Percentiles rank a stretch among this genome's conserved stretches.
These are phyloP conservation scores for Aquatica leii DNA, from an alignment of 2,888 invertebrate genomes.

Conservation along the genomic window DNA sequence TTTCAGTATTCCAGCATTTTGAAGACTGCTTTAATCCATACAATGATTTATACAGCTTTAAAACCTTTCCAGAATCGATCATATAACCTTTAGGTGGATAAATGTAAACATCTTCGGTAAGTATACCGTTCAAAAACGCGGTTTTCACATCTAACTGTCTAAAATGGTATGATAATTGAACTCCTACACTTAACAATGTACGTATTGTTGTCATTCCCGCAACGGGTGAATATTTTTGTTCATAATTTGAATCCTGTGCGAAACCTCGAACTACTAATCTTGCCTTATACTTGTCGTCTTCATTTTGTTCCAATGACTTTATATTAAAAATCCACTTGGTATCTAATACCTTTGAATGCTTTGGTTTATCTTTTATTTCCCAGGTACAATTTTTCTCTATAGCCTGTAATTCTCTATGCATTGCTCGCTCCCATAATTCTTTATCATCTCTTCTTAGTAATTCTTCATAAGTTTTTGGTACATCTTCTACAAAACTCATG, in stretches of 20 bases:
- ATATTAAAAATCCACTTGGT: constrained; percentile 19
- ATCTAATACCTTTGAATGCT: background rate
- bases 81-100: constrained; percentile 12
- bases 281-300: background rate
- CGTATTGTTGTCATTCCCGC: too few relatives aligned
- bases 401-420: background rate
- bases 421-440: constrained; percentile 1
- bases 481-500: background rate
- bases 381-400: background rate
- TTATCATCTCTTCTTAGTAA: background rate
- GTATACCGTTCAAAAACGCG: constrained; percentile 26
- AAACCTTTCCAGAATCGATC: too few relatives aligned
- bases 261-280: constrained; percentile 1
- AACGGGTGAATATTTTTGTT: constrained; percentile 17
- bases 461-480: constrained; percentile 6
- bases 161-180: background rate
- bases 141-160: constrained; percentile 23
- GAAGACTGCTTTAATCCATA: background rate
- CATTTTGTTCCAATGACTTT: constrained; percentile 3
- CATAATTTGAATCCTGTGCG: constrained; percentile 16
- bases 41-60: background rate
- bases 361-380: background rate
- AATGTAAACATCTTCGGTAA: constrained; percentile 14
- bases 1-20: too few relatives aligned
- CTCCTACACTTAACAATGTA: background rate